These are phyloP conservation scores for Leistus spinibarbis DNA, from an alignment of 2,888 invertebrate species.

Conservation along the genomic window DNA sequence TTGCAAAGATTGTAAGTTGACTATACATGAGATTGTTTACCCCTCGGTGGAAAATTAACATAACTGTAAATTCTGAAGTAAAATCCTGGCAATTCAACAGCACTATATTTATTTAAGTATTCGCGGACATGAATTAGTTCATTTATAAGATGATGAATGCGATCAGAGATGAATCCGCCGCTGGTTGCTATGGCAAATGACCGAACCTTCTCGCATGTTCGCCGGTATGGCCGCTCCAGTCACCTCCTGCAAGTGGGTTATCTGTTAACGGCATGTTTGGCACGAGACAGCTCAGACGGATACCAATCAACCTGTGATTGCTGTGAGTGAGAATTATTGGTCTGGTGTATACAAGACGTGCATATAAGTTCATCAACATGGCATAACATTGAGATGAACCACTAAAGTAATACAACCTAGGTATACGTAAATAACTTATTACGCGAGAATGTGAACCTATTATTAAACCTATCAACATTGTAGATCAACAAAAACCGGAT, in stretches of 20 bases:
- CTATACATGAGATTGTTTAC: no score
- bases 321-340: background rate
- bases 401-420: background rate
- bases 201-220: background rate
- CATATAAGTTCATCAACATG: background rate
- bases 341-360: background rate
- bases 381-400: background rate
- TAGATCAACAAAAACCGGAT: background rate
- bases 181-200: background rate
- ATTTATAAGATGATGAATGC: background rate
- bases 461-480: background rate
- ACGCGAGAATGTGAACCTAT: background rate
- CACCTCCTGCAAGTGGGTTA: slow-evolving; percentile 32
- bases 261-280: slow-evolving; percentile 27
- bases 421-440: background rate
- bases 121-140: background rate
- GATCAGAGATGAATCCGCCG: background rate
- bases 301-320: background rate
- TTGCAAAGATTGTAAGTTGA: no score
- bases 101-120: background rate
- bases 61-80: no score
- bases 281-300: background rate
- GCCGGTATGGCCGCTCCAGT: slow-evolving; percentile 15
- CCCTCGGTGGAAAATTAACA: no score
- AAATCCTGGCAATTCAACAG: no score